Evolutionary conservation across 2,888 invertebrate species (phyloP), one percentile per base, ranked within the genome.

Genomic region (Cephus spinipes): DNA sequence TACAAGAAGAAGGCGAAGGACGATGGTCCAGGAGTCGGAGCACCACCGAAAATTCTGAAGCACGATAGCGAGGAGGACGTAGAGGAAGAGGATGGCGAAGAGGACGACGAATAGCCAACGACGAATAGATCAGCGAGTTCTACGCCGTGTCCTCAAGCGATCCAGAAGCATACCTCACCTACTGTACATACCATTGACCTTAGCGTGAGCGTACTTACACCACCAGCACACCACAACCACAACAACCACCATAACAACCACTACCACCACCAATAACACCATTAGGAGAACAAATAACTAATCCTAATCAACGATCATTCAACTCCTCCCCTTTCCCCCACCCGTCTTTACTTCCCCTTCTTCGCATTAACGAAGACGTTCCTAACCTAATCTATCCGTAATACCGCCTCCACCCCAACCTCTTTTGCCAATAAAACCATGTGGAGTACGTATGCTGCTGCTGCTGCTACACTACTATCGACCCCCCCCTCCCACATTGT

Each of bases 1-100:
- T 97, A 97, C 93, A 96, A 96, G 92, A 96, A 96, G 92, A 95
- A 95, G 86, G 90, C 92, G 83, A 93, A 93, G 89, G 90, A 91
- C 77, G 91, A 91, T n/a, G 78, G 75, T 73, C 78, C 86, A 81
- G 92, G 91, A 84, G 91, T 91, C 85, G 93, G 91, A 83, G 91
- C 91, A 81, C 93, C 92, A 81, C 92, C 92, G 83, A 93, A 93
- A 83, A 93, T 92, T 85, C 92, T 93, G 30, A 94, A 94, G 83
- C 94, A 93, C 80, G 95, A 94, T 76, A 94, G 93, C 73, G 93
- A 92, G 55, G 94, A 94, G 76, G 95, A 94, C 77, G 95, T 94
- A 79, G 94, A 92, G 31, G 95, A 94, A 55, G 95, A 94, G 81
- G 94, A 95, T 85, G 94, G 94, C 89, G 93, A 94, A 89, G 93